phyloP scores from a whole-genome alignment of 2,888 invertebrate species.

The Atrina japonica region DNA sequence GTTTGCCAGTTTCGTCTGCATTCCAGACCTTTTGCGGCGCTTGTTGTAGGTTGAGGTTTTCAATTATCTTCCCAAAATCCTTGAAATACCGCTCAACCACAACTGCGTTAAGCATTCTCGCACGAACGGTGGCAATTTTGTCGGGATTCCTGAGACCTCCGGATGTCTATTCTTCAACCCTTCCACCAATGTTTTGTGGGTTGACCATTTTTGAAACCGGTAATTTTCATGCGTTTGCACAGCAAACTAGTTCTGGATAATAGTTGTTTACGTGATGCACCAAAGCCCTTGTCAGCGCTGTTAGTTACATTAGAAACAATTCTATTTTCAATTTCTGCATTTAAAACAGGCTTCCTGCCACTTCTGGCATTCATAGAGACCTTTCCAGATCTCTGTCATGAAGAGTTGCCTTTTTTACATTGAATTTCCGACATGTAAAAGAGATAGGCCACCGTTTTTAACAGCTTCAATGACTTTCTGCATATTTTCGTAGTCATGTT shows the following conservation, averaged over 20 bases:
- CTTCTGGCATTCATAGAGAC: constrained; percentile 19
- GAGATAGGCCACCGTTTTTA: constrained; percentile 28
- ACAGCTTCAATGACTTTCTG: constrained; percentile 43
- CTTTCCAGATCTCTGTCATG: constrained; percentile 39
- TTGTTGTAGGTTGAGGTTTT: not conserved
- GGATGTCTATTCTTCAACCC: constrained; percentile 32
- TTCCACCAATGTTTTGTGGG: constrained; percentile 44
- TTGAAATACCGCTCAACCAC: constrained; percentile 35
- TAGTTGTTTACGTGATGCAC: constrained; percentile 1
- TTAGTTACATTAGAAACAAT: constrained; percentile 29
- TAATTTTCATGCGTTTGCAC: constrained; percentile 7
- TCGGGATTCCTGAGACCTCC: constrained; percentile 43
- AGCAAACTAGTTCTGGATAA: not conserved
- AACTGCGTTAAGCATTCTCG: constrained; percentile 37
- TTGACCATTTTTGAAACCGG: constrained; percentile 9
- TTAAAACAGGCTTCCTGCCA: constrained; percentile 37
- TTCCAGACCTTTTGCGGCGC: constrained; percentile 26
- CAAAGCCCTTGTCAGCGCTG: constrained; percentile 6
- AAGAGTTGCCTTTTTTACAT: constrained; percentile 40
- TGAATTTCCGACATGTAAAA: constrained; percentile 28
- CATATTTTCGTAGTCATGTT: constrained; percentile 7
- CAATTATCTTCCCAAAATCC: constrained; percentile 23
- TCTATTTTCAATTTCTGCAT: constrained; percentile 36
- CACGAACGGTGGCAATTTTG: constrained; percentile 28
- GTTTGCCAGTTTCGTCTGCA: constrained; percentile 31